Evolutionary conservation across 2,888 invertebrate genomes (phyloP), one percentile per base, ranked within the genome.

Genomic region (Ophion costatus): DNA sequence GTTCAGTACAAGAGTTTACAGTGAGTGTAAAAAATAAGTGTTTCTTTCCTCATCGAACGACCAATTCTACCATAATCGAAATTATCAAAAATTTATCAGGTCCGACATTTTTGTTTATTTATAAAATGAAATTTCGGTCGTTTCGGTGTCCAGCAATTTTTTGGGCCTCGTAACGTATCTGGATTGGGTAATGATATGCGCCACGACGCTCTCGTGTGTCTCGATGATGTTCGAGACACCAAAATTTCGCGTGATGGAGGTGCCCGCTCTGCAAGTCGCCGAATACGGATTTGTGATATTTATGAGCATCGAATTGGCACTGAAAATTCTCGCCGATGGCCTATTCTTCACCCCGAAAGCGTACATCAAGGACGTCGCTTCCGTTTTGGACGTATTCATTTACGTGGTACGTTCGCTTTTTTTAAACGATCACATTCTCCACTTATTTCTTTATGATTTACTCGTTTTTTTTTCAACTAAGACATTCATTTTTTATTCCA

Each of bases 151-250:
- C 94, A 99, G 99, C 92, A 99, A 99, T 93, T 97, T 99, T 92
- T 95, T 99, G 59, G 99, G 99, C 0, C 95, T 99, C 83, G 99
- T 99, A 22, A 99, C 99, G 0, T 99, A 99, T 93, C 95, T 99
- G 92, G 99, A 99, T 94, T 99, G 99, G 99, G 97, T 99, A 1
- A 99, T 99, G 99, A 99, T 99, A 87, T 97, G 98, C 93, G 98
- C 98, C 73, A 99, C 99, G 0, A 99, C 99, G 0, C 94, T 99
- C 14, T 99, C 99, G 0, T 99, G 99, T 93, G 96, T 98, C 75
- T 99, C 99, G 0, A 99, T 99, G 99, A 98, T 99, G 97, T 98
- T 99, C 92, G 99, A 99, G 94, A 99, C 98, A 0, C 99, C 99
- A 0, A 96, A 96, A 78, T 97, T 97, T 91, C 96, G 99, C 83